Percentiles rank a stretch among this genome's conserved stretches.
Evolutionary conservation across 1,140 invertebrate species (phyloP).

Genomic region (Ladona fulva): DNA sequence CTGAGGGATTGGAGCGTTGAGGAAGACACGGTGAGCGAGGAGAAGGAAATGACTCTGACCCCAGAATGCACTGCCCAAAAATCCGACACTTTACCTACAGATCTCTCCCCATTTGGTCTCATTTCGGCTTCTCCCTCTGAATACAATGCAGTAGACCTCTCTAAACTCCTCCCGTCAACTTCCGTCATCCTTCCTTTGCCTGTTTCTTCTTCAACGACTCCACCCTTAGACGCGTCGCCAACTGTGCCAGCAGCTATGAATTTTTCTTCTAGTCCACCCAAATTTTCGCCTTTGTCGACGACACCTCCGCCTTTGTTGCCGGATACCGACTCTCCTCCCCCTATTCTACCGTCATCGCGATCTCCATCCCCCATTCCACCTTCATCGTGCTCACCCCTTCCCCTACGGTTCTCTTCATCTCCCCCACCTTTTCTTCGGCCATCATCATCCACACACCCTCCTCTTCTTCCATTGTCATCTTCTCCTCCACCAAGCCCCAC

Average conservation of each 20-base stretch:
- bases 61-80: neutral
- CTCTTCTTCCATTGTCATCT: neutral
- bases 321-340: neutral
- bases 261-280: neutral
- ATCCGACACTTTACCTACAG: neutral
- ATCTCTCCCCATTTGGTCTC: neutral
- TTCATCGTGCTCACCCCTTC: neutral
- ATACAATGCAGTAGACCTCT: neutral
- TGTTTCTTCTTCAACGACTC: neutral
- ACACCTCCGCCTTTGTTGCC: neutral
- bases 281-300: neutral
- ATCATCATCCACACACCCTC: neutral
- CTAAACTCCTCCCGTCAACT: neutral
- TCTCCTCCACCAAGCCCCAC: neutral
- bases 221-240: neutral
- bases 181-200: neutral
- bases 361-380: neutral
- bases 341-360: neutral
- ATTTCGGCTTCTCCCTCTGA: no score
- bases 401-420: neutral
- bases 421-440: neutral
- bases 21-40: neutral
- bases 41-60: neutral
- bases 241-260: neutral
- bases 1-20: neutral